Evolutionary conservation across 2,797 vertebrate genomes (phyloP), one percentile per base, ranked within the genome.

Genomic region (Tolypeutes matacus): DNA sequence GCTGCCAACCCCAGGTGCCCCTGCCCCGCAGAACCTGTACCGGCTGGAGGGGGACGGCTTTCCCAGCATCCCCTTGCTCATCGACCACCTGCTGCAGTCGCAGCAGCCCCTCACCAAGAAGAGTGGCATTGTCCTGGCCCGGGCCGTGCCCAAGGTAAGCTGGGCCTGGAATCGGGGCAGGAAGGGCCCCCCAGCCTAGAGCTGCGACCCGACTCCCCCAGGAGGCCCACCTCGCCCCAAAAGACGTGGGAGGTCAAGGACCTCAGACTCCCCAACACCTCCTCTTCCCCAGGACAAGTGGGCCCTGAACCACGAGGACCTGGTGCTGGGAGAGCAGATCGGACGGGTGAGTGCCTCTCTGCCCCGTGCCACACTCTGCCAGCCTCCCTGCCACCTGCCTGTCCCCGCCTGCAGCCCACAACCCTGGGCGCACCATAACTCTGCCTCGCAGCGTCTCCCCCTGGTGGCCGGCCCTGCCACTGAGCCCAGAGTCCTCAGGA

Each of bases 271-370:
- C 8, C 39, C 13, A 3, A 3, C 72, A 46, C 27, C 18, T 85
- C 70, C 97, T 18, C 3, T 70, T 42, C 82, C 94, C 64, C 96
- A 99, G 99, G 99, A 99, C 98, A 99, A 99, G 97, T 99, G 99
- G 99, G 99, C 99, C 62, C 98, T 99, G 86, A 99, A 99, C 84
- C 99, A 99, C 0, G 99, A 99, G 95, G 99, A 99, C 0, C 98
- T 99, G 92, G 98, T 99, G 92, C 96, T 99, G 86, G 99, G 99
- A 12, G 98, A 99, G 89, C 98, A 99, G 97, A 99, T 99, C 13
- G 99, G 99, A 73, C 98, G 98, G 98, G 99, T 99, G 98, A 97
- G 99, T 97, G n/a, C 1, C 1, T 18, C 58, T 60, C 69, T 1
- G 0, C 13, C 23, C 15, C 18, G 42, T 8, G 0, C 0, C 0